phyloP scores from a whole-genome alignment of 2,797 vertebrate species.

The Xenopus petersii region DNA sequence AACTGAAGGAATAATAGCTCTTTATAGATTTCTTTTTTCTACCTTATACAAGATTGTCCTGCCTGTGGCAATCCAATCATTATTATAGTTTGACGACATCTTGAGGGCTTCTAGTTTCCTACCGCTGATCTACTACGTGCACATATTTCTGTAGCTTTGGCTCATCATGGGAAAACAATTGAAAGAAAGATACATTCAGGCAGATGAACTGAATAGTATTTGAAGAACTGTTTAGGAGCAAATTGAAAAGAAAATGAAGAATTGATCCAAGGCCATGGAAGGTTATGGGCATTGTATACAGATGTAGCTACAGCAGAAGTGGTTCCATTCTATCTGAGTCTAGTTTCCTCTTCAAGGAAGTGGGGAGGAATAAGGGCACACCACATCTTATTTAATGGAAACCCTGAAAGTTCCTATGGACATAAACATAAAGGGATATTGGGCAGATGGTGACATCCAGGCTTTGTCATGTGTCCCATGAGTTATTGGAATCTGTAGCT shows the following conservation, averaged over 20 bases:
- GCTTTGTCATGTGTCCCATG: background rate
- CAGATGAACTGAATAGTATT: too few species aligned
- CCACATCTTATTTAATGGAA: background rate
- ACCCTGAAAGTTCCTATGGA: background rate
- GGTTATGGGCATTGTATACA: slow-evolving; percentile 3
- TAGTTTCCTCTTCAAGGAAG: background rate
- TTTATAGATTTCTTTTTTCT: too few species aligned
- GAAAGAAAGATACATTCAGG: too few species aligned
- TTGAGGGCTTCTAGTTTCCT: too few species aligned
- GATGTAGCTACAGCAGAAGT: slow-evolving; percentile 8
- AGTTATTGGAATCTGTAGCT: background rate
- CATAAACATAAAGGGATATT: background rate
- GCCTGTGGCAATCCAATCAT: too few species aligned
- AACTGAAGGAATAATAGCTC: too few species aligned
- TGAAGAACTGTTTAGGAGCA: background rate
- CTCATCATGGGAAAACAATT: too few species aligned
- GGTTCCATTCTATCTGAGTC: background rate
- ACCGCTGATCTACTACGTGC: too few species aligned
- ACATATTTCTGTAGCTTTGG: too few species aligned
- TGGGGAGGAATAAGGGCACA: background rate
- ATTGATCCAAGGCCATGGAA: slow-evolving; percentile 5
- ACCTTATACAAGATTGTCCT: too few species aligned
- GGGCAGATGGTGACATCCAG: background rate
- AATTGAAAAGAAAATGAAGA: slow-evolving; percentile 1
- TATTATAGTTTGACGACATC: too few species aligned